These are phyloP conservation scores for Albula goreensis DNA, from an alignment of 2,113 vertebrate genomes.

Conservation along the genomic window DNA sequence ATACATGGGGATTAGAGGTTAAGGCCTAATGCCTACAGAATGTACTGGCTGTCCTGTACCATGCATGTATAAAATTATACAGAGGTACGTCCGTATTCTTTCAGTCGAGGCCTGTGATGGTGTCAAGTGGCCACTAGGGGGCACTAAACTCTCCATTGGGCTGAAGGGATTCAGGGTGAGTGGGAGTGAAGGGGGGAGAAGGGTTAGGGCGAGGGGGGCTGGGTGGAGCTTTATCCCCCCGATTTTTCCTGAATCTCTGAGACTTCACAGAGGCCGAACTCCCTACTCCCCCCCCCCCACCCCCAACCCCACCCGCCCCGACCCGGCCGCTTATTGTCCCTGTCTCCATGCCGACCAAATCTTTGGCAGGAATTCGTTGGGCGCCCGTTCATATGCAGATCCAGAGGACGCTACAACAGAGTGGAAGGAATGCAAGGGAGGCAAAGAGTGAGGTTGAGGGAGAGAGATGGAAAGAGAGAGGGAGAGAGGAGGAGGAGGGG, in stretches of 20 bases:
- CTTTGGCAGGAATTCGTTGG: constrained; percentile 7
- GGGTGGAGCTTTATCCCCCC: neutral
- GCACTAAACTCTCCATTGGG: neutral
- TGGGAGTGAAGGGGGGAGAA: neutral
- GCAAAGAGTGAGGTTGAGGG: neutral
- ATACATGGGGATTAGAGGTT: too few relatives aligned
- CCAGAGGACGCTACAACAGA: neutral
- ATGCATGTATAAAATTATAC: too few relatives aligned
- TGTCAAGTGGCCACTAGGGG: neutral
- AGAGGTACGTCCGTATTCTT: neutral
- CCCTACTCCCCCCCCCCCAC: neutral
- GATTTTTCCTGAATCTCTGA: constrained; percentile 8
- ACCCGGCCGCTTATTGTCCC: constrained; percentile 10
- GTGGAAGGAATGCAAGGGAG: neutral
- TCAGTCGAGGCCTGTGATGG: neutral
- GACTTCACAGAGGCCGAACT: constrained; percentile 4
- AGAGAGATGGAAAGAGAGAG: neutral
- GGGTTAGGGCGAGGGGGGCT: neutral
- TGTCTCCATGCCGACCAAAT: constrained; percentile 9
- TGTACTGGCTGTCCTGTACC: too few relatives aligned
- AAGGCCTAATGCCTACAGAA: too few relatives aligned
- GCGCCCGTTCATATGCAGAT: constrained; percentile 22
- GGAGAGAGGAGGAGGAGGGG: neutral
- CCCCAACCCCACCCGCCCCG: neutral
- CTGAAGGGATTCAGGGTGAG: neutral